Percentiles rank a stretch among this genome's conserved stretches.
Conservation (phyloP, 2,113 vertebrate species). For the Lethenteron camtschaticum region DNA sequence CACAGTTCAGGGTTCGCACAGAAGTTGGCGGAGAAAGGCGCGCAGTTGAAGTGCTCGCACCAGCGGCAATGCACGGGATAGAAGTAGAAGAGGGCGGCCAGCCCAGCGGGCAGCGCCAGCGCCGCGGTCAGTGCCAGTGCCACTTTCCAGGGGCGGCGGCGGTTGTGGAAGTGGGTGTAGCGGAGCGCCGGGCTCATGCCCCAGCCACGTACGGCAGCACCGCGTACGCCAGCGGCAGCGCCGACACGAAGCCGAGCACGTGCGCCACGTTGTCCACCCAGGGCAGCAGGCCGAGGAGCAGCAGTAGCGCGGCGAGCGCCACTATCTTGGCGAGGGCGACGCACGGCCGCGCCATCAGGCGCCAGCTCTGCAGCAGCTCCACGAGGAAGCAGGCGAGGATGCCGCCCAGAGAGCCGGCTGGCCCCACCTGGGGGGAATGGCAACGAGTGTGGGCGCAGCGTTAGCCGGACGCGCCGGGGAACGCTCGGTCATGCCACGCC, state of each 20-base stretch:
- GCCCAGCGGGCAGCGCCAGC: conserved; percentile 43
- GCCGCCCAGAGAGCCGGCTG: conserved; percentile 75
- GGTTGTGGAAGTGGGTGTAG: conserved; percentile 56
- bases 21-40: conserved; percentile 79
- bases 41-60: conserved; percentile 79
- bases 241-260: conserved; percentile 80
- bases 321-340: conserved; percentile 68
- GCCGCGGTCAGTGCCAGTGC: conserved; percentile 50
- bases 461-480: too few relatives aligned
- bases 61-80: conserved; percentile 72
- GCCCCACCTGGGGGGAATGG: conserved; percentile 43
- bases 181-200: conserved; percentile 12
- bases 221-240: conserved; percentile 65
- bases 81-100: conserved; percentile 81
- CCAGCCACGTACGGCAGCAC: conserved; percentile 69
- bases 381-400: conserved; percentile 85
- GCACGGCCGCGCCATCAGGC: conserved; percentile 67
- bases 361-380: conserved; percentile 88
- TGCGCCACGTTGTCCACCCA: conserved; percentile 98
- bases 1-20: conserved; percentile 82
- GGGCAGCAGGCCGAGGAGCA: conserved; percentile 61
- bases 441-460: not conserved
- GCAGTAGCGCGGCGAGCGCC: conserved; percentile 55
- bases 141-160: conserved; percentile 53
- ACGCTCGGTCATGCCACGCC: too few relatives aligned